Evolutionary conservation across 2,113 vertebrate genomes (phyloP).

Genomic region (Hymenochirus boettgeri): DNA sequence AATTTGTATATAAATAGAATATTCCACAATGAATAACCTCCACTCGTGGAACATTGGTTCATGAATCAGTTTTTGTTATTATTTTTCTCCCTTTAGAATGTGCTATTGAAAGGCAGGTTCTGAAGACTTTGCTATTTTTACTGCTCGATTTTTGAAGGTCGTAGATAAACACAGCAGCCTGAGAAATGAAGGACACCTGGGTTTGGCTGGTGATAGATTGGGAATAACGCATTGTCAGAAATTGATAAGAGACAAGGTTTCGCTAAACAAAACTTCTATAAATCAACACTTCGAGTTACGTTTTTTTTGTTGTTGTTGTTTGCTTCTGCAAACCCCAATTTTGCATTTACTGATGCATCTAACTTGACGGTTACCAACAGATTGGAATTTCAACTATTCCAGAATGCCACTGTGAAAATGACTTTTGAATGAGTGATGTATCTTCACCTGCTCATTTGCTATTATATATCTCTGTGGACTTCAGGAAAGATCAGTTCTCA

Average conservation of each 20-base stretch:
- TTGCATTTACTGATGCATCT: constrained; percentile 3
- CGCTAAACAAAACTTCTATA: constrained; percentile 25
- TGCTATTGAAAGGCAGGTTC: neutral
- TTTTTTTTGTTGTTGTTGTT: neutral
- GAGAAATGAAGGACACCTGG: constrained; percentile 19
- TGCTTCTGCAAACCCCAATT: constrained; percentile 6
- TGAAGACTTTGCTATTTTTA: constrained; percentile 10
- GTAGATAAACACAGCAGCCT: constrained; percentile 16
- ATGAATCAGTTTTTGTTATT: neutral
- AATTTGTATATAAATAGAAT: too few relatives aligned
- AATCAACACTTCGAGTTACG: constrained; percentile 6
- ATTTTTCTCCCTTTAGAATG: neutral
- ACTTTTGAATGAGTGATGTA: constrained; percentile 34
- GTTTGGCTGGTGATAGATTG: constrained; percentile 31
- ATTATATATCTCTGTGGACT: constrained; percentile 13
- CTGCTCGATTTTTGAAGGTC: constrained; percentile 6
- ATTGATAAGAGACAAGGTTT: constrained; percentile 29
- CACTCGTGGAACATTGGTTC: neutral
- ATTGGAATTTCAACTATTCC: constrained; percentile 33
- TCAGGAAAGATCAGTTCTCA: constrained; percentile 31
- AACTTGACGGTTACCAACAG: constrained; percentile 11
- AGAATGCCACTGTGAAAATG: constrained; percentile 27
- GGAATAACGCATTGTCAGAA: constrained; percentile 31
- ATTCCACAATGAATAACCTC: neutral
- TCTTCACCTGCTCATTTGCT: constrained; percentile 18